A percentile compares a stretch with the other conserved stretches of the same genome.
phyloP scores from a whole-genome alignment of 1,140 invertebrate species.

The Pseudachorutes palmiensis region DNA sequence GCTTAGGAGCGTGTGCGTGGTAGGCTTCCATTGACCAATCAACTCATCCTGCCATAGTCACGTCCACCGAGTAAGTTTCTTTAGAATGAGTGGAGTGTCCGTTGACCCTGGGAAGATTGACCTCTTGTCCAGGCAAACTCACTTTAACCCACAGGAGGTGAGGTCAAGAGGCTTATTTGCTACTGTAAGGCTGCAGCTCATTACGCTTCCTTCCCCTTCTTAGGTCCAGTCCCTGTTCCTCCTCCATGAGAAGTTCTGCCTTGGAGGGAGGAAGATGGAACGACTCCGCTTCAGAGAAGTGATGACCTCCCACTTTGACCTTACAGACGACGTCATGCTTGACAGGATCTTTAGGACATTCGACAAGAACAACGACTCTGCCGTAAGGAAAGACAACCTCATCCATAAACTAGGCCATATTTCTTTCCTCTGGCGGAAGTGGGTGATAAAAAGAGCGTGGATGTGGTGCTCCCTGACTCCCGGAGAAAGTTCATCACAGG shows the following conservation, averaged over 20 bases:
- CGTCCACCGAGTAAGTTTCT: no score
- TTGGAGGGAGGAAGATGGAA: conserved; percentile 14
- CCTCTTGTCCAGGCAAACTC: background rate
- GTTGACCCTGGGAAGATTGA: background rate
- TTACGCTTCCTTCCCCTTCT: background rate
- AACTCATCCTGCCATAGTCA: no score
- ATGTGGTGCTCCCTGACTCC: no score
- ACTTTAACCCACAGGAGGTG: background rate
- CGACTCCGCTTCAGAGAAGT: conserved; percentile 26
- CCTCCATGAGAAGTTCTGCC: conserved; percentile 20
- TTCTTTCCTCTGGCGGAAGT: no score
- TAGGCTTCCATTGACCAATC: no score
- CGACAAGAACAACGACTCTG: conserved; percentile 54
- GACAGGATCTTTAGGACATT: conserved; percentile 25
- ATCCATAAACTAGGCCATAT: no score
- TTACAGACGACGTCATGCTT: conserved; percentile 28
- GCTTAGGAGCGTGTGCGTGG: no score
- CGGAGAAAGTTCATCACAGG: no score
- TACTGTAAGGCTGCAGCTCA: background rate
- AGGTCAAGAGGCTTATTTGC: background rate
- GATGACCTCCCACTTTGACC: conserved; percentile 21
- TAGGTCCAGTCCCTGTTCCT: conserved; percentile 20
- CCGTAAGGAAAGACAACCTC: no score
- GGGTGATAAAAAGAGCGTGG: no score
- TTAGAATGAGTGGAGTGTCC: no score